phyloP scores from a whole-genome alignment of 2,888 invertebrate species.

The Perizoma affinitatum region DNA sequence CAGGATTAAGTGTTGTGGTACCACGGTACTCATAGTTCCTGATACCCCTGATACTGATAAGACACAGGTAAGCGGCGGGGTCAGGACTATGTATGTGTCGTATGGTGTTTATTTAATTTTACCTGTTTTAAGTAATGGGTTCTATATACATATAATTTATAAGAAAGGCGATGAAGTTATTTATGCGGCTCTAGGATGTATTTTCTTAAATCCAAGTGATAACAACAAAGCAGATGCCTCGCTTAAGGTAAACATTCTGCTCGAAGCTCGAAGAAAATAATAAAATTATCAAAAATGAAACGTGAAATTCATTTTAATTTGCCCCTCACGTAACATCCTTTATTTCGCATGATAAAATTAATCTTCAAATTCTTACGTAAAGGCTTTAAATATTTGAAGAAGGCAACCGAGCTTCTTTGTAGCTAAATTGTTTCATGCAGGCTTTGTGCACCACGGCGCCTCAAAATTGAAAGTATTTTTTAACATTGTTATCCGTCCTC shows the following conservation, averaged over 20 bases:
- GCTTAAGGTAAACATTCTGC: background rate
- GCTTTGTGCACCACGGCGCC: slow-evolving; percentile 22
- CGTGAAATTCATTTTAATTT: slow-evolving; percentile 7
- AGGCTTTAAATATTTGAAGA: slow-evolving; percentile 34
- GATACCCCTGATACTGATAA: too few relatives aligned
- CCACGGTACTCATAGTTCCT: too few relatives aligned
- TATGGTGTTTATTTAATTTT: too few relatives aligned
- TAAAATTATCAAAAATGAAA: background rate
- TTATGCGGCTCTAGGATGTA: too few relatives aligned
- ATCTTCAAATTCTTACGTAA: slow-evolving; percentile 16
- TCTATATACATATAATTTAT: too few relatives aligned
- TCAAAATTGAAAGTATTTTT: slow-evolving; percentile 7
- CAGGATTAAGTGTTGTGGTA: too few relatives aligned
- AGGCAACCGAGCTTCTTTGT: slow-evolving; percentile 25
- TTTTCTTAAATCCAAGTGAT: too few relatives aligned
- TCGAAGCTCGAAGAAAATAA: background rate
- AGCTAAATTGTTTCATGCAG: slow-evolving; percentile 26
- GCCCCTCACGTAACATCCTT: slow-evolving; percentile 16
- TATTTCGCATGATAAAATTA: slow-evolving; percentile 19
- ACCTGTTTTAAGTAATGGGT: too few relatives aligned
- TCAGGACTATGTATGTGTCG: too few relatives aligned
- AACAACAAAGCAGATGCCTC: background rate
- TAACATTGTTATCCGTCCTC: background rate
- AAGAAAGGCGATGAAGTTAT: too few relatives aligned
- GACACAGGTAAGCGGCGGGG: too few relatives aligned